Conservation (phyloP, 1,140 invertebrate genomes). For the Lordiphosa mommai region DNA sequence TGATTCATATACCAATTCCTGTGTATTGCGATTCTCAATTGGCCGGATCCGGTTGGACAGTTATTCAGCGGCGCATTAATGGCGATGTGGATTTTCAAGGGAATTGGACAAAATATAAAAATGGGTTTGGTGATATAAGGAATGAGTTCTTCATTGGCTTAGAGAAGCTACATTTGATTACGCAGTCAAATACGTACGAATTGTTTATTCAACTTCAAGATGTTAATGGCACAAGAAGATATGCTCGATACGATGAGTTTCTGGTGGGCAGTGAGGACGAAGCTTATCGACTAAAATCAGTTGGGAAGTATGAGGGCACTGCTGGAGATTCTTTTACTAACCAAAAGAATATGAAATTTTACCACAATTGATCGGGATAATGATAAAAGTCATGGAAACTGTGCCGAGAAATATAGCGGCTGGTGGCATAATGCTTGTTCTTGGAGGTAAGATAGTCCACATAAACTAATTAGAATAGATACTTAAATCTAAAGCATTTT, state of each 20-base stretch:
- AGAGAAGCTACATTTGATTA: constrained; percentile 81
- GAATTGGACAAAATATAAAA: constrained; percentile 83
- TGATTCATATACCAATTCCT: too few species aligned
- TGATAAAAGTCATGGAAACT: constrained; percentile 84
- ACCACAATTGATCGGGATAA: constrained; percentile 85
- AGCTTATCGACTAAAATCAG: constrained; percentile 83
- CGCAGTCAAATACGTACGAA: constrained; percentile 81
- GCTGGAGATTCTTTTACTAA: constrained; percentile 84
- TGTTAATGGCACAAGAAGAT: constrained; percentile 80
- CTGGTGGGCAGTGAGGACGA: constrained; percentile 82
- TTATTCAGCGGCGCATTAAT: constrained; percentile 82
- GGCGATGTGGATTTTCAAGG: constrained; percentile 83
- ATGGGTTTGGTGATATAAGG: constrained; percentile 83
- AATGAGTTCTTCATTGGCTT: constrained; percentile 83
- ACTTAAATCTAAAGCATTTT: background rate
- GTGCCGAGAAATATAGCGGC: constrained; percentile 83
- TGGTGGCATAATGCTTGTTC: constrained; percentile 82
- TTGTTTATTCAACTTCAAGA: constrained; percentile 84
- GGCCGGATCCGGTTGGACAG: constrained; percentile 82
- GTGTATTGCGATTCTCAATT: background rate
- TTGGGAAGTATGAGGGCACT: constrained; percentile 84
- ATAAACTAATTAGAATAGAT: too few species aligned
- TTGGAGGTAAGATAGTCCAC: background rate
- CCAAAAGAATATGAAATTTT: constrained; percentile 85
- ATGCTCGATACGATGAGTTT: constrained; percentile 84